phyloP scores from a whole-genome alignment of 2,888 invertebrate genomes.

The Beris chalybata region DNA sequence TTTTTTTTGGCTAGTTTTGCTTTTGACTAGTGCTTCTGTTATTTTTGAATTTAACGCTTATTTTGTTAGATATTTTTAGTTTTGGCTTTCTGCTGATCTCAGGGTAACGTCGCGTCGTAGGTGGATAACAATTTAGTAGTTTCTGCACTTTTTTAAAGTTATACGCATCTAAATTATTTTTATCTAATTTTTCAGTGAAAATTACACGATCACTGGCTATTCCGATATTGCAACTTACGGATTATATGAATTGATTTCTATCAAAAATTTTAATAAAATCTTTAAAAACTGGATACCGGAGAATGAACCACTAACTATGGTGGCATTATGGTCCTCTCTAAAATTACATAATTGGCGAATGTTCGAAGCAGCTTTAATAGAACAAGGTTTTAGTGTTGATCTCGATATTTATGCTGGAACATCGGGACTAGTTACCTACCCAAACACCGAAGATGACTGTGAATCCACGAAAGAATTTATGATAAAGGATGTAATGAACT shows the following conservation, averaged over 20 bases:
- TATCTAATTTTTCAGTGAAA: neutral
- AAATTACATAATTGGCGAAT: neutral
- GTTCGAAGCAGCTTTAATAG: neutral
- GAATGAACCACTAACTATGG: neutral
- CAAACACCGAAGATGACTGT: neutral
- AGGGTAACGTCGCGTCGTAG: no score
- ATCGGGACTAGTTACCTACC: constrained; percentile 9
- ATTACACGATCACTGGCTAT: neutral
- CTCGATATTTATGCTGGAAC: constrained; percentile 14
- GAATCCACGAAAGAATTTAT: neutral
- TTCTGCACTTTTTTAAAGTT: no score
- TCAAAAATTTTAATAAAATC: neutral
- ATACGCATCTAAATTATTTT: no score
- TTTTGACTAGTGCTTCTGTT: no score
- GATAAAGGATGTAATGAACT: no score
- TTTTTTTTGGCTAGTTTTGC: no score
- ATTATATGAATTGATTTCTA: neutral
- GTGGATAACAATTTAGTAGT: no score
- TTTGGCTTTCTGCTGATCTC: no score
- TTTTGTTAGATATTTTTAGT: no score
- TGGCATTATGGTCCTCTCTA: constrained; percentile 3
- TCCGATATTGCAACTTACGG: neutral
- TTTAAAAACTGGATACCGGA: neutral
- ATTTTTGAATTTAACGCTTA: no score
- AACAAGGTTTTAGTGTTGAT: neutral